These are phyloP conservation scores for Callithrix jacchus DNA, from an alignment of 2,113 vertebrate species.

Conservation along the genomic window DNA sequence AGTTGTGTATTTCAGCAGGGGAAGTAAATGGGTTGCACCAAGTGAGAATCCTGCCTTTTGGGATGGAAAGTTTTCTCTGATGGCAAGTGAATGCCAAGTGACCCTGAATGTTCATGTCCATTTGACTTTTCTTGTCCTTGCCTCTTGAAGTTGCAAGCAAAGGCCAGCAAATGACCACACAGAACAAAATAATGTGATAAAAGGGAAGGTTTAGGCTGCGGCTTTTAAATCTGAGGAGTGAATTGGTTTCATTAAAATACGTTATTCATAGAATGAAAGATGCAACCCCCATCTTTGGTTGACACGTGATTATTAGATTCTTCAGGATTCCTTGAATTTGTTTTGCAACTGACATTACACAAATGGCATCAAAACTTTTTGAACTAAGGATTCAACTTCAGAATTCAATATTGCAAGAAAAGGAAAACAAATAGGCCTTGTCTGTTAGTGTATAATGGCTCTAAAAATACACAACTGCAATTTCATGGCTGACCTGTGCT, in stretches of 20 bases:
- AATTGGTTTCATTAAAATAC: constrained; percentile 59
- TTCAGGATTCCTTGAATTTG: constrained; percentile 55
- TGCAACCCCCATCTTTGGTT: constrained; percentile 42
- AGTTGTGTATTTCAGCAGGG: constrained; percentile 15
- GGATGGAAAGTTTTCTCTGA: not conserved
- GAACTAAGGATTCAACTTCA: constrained; percentile 62
- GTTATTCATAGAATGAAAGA: constrained; percentile 64
- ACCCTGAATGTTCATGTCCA: not conserved
- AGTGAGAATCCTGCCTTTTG: not conserved
- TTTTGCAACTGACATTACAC: constrained; percentile 52
- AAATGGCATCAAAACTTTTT: constrained; percentile 54
- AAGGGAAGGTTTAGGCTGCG: not conserved
- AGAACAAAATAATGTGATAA: not conserved
- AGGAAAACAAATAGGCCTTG: constrained; percentile 54
- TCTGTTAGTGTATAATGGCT: not conserved
- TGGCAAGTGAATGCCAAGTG: not conserved
- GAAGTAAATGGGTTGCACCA: not conserved
- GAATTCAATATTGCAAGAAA: constrained; percentile 2
- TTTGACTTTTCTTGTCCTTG: not conserved
- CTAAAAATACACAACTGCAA: constrained; percentile 18
- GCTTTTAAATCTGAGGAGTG: constrained; percentile 16
- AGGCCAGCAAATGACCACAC: not conserved
- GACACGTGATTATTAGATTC: constrained; percentile 62
- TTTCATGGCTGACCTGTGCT: constrained; percentile 66
- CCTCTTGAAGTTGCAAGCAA: fast-evolving